phyloP scores from a whole-genome alignment of 2,113 vertebrate genomes.

The Bufo bufo region DNA sequence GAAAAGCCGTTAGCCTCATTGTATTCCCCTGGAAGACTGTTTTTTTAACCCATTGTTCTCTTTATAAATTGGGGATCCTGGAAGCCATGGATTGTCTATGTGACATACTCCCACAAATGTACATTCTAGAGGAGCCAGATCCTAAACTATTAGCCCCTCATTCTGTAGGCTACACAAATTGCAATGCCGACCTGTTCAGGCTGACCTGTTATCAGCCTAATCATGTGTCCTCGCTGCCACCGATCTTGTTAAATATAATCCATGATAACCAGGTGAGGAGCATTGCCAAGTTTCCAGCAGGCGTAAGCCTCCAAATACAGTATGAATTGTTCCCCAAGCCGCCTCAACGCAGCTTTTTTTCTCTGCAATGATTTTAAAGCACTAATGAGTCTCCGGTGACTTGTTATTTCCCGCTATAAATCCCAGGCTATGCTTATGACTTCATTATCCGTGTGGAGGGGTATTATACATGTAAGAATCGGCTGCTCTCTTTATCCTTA shows the following conservation, averaged over 20 bases:
- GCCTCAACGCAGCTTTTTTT: neutral
- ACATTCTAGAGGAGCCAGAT: neutral
- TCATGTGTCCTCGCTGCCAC: neutral
- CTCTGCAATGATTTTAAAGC: slow-evolving; percentile 29
- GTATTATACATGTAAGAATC: slow-evolving; percentile 37
- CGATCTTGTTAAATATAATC: slow-evolving; percentile 35
- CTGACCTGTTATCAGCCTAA: neutral
- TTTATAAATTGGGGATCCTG: neutral
- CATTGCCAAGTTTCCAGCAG: slow-evolving; percentile 23
- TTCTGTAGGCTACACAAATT: no score
- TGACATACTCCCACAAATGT: neutral
- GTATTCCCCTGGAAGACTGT: neutral
- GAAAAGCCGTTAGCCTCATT: neutral
- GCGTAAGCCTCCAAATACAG: neutral
- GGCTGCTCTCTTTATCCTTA: slow-evolving; percentile 12
- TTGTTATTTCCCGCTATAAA: slow-evolving; percentile 52
- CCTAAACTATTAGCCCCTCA: neutral
- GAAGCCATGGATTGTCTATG: neutral
- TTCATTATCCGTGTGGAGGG: slow-evolving; percentile 36
- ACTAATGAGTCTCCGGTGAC: slow-evolving; percentile 54
- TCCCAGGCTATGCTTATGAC: slow-evolving; percentile 37
- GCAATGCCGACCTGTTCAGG: neutral
- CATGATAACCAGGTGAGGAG: slow-evolving; percentile 53
- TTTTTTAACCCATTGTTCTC: neutral
- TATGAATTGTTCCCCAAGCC: slow-evolving; percentile 15